These are phyloP conservation scores for Tor tambroides DNA, from an alignment of 2,113 vertebrate genomes.

Conservation along the genomic window DNA sequence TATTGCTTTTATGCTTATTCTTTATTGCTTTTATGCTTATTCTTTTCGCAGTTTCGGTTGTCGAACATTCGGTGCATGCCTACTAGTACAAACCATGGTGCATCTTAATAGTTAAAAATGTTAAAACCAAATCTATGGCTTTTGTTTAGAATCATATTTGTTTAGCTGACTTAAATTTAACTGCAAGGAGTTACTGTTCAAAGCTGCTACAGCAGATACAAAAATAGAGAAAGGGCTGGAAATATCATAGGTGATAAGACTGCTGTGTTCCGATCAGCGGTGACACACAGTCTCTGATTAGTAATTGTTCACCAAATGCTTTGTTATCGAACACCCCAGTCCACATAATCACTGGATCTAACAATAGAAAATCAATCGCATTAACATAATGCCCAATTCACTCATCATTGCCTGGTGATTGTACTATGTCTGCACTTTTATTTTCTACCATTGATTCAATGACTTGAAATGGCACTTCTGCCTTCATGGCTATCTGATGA, in stretches of 20 bases:
- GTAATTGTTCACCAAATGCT: conserved; percentile 43
- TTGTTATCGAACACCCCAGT: conserved; percentile 52
- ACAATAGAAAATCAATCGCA: conserved; percentile 58
- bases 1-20: too few species aligned
- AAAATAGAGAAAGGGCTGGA: neutral
- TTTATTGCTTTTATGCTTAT: too few species aligned
- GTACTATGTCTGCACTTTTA: conserved; percentile 23
- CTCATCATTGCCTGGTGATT: conserved; percentile 47
- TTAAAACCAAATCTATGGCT: neutral
- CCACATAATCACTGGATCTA: conserved; percentile 42
- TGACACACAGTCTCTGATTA: conserved; percentile 42
- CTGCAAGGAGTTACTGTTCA: neutral
- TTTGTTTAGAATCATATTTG: neutral
- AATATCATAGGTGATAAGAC: neutral
- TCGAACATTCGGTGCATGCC: too few species aligned
- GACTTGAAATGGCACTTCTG: conserved; percentile 12
- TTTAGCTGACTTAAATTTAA: neutral
- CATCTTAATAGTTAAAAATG: neutral
- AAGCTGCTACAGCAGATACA: too few species aligned
- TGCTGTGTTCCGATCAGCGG: conserved; percentile 36
- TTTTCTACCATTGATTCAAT: conserved; percentile 45
- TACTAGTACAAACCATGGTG: too few species aligned
- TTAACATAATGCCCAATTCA: conserved; percentile 56
- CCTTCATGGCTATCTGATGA: conserved; percentile 32
- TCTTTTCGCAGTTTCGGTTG: too few species aligned